Base-by-base conservation (phyloP, 2,797 vertebrate species). In the Spatula clypeata region DNA sequence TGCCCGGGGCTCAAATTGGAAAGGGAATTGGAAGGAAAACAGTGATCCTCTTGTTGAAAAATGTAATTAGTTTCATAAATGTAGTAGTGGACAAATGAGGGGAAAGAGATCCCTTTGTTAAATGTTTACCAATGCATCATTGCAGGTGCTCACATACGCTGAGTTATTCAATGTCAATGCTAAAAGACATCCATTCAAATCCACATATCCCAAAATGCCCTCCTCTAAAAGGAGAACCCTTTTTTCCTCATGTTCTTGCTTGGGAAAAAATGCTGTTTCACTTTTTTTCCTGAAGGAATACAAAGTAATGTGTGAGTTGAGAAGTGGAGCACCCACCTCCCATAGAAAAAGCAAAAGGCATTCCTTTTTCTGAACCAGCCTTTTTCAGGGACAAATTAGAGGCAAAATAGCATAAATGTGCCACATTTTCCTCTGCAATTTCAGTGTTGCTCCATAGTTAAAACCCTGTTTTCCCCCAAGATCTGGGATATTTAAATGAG, bases 21-120 rank as follows among this genome's bases (percentile, higher is more conserved):
- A 83, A 91, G 76, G 82, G 82, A 95, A 84, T 70, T 95, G 73
- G 79, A 94, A 92, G 0, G 66, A 90, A 95, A 96, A 96, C 93
- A 96, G 87, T 88, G 79, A 95, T 94, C 40, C 66, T 90, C 90
- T 96, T 94, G 95, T 88, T 94, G 90, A 92, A 94, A 95, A 94
- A 84, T 79, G 64, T 92, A 90, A 94, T 96, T 94, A 51, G 47
- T 81, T 94, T 94, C 70, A 81, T 88, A 93, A 93, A 91, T 86
- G 51, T 84, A 76, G 85, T 88, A 57, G 93, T 96, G 93, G 95
- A 95, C 85, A 76, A 90, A 79, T 42, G 19, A 10, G 13, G 32
- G 60, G 3, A 15, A 18, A 58, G 49, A 69, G 14, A 26, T 87
- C 24, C 45, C 13, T 49, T 72, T 84, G 70, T 82, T 55, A 84